Base-by-base conservation (phyloP, 2,888 invertebrate genomes). In the Drosophila nigricruria region DNA sequence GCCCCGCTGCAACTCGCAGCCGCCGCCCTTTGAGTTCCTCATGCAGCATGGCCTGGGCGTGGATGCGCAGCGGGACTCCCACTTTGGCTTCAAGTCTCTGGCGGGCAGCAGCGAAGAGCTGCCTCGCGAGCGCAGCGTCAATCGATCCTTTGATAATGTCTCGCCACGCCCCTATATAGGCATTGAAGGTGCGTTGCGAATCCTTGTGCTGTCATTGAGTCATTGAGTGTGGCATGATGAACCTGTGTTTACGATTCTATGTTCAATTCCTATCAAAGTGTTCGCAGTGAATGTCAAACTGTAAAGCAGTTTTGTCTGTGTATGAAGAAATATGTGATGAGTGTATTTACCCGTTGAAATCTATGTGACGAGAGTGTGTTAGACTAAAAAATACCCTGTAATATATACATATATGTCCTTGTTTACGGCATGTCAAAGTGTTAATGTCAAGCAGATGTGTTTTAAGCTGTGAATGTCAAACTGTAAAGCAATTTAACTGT, bases 141-240 rank as follows among this genome's bases (percentile, higher is more conserved):
- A 79, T 79, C 92, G 92, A 30, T 85, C 85, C 62, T 92, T 90
- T 70, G 91, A 92, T 71, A 92, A 92, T 85, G 90, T 90, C 12
- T 92, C 92, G 60, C 92, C 92, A 64, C 92, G 92, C 68, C 92
- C 91, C 64, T 91, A 92, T 63, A 70, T 83, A 56, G 88, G 79
- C 73, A 89, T 91, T 60, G 91, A 91, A 91, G 91, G 91, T 91
- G 89, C 68, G 90, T 84, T 53, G 47, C 25, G 32, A 32, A 10
- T 32, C 49, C 61, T 0, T 32, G 49, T 61, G 34, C 27, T 52
- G 50, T 32, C 16, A 16, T 6, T 45, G 18, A 12, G 6, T 42
- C 20, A 12, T 18, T 38, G 30, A 8, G 53, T 38, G 63, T 58
- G 34, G 57, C 64, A 61, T 73, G 58, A 12, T 20, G 43, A 23